Evolutionary conservation across 2,888 invertebrate genomes (phyloP).

Genomic region (Scelioninae gen. 2): DNA sequence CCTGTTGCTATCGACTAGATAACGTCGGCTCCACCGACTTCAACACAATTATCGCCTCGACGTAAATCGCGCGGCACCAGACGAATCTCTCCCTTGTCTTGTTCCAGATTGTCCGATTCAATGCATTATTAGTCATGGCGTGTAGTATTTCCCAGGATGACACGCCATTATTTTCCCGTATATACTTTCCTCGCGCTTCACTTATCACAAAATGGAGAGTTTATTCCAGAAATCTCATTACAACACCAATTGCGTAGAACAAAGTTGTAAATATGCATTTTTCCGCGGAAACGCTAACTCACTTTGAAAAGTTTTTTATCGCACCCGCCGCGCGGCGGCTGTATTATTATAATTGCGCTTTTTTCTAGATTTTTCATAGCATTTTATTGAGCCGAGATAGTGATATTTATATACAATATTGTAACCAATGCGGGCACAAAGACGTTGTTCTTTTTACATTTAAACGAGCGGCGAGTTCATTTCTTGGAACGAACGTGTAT

Average conservation of each 20-base stretch:
- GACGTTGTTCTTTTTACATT: slow-evolving; percentile 9
- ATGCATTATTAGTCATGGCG: slow-evolving; percentile 52
- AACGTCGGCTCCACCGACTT: slow-evolving; percentile 45
- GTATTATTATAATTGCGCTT: slow-evolving; percentile 19
- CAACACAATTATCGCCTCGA: slow-evolving; percentile 52
- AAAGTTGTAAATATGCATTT: slow-evolving; percentile 30
- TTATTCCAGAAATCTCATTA: slow-evolving; percentile 46
- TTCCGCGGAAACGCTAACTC: slow-evolving; percentile 14
- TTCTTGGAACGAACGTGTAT: slow-evolving; percentile 22
- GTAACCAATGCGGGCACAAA: slow-evolving; percentile 6
- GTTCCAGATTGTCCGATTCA: slow-evolving; percentile 50
- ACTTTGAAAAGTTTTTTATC: slow-evolving; percentile 10
- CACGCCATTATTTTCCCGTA: slow-evolving; percentile 55
- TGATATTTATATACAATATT: slow-evolving; percentile 21
- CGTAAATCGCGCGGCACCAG: slow-evolving; percentile 51
- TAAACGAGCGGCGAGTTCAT: slow-evolving; percentile 5
- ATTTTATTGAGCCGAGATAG: slow-evolving; percentile 1
- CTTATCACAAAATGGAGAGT: slow-evolving; percentile 46
- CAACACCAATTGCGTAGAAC: slow-evolving; percentile 36
- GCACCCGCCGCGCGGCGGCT: too few relatives aligned
- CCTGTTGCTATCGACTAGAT: slow-evolving; percentile 49
- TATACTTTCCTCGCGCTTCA: slow-evolving; percentile 42
- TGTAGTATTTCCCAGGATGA: slow-evolving; percentile 45
- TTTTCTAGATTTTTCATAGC: background rate
- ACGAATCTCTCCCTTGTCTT: slow-evolving; percentile 46